Percentiles rank a stretch among this genome's conserved stretches.
Evolutionary conservation across 2,113 vertebrate genomes (phyloP).

Genomic region (Rallus limicola): DNA sequence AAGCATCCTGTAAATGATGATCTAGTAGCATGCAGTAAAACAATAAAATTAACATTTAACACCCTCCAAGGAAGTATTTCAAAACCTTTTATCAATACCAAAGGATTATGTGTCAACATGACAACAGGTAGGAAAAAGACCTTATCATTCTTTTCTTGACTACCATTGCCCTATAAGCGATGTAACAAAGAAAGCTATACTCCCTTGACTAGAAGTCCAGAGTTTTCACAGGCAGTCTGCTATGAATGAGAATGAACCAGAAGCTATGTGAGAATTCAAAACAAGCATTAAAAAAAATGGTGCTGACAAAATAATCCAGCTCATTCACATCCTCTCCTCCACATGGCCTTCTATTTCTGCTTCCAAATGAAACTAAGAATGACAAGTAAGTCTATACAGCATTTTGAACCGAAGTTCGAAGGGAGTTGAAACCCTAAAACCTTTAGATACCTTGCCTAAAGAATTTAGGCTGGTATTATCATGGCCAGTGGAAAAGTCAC

Average conservation of each 20-base stretch:
- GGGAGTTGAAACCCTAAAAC: background rate
- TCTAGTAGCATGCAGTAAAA: background rate
- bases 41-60: background rate
- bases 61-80: background rate
- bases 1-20: background rate
- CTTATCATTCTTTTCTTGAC: background rate
- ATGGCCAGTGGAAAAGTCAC: background rate
- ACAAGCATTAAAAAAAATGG: background rate
- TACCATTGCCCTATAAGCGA: background rate
- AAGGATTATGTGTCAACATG: background rate
- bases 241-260: slow-evolving; percentile 1
- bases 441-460: background rate
- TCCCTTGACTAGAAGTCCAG: background rate
- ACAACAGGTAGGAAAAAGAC: background rate
- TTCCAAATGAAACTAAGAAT: background rate
- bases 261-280: slow-evolving; percentile 22
- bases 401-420: background rate
- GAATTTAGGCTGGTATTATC: background rate
- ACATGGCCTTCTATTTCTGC: background rate
- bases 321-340: slow-evolving; percentile 29
- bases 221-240: slow-evolving; percentile 37
- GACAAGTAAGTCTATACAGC: background rate
- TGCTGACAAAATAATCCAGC: slow-evolving; percentile 28
- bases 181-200: slow-evolving; percentile 5
- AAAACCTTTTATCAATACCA: background rate